These are phyloP conservation scores for Paragorgia papillata DNA, from an alignment of 92 coral and sea anemone genomes.

Conservation along the genomic window DNA sequence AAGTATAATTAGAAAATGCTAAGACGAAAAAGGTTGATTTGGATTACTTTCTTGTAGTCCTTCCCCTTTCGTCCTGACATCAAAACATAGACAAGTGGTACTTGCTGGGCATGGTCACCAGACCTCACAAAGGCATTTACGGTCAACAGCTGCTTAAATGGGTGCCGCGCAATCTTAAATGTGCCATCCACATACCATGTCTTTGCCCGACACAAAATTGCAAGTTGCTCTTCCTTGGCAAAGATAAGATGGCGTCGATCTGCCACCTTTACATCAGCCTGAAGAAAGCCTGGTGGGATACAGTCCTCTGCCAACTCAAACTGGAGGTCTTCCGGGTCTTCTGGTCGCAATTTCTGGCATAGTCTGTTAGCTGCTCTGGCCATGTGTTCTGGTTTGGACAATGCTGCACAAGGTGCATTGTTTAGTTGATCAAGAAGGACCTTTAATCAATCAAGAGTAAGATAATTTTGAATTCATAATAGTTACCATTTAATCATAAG, in stretches of 20 bases:
- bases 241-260: background rate
- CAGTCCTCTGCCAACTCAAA: slow-evolving; percentile 14
- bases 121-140: slow-evolving; percentile 29
- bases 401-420: slow-evolving; percentile 42
- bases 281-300: slow-evolving; percentile 36
- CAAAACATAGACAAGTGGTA: slow-evolving; percentile 21
- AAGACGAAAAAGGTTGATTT: background rate
- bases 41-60: slow-evolving; percentile 28
- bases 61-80: slow-evolving; percentile 25
- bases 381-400: slow-evolving; percentile 39
- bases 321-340: slow-evolving; percentile 11
- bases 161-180: slow-evolving; percentile 26
- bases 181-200: slow-evolving; percentile 36
- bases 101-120: slow-evolving; percentile 34
- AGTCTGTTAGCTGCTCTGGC: slow-evolving; percentile 37
- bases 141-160: slow-evolving; percentile 38
- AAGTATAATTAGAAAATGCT: too few species aligned
- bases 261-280: slow-evolving; percentile 12
- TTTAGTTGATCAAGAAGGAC: too few species aligned
- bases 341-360: slow-evolving; percentile 22
- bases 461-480: too few species aligned
- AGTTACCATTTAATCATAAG: too few species aligned
- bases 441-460: too few species aligned
- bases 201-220: background rate
- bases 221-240: background rate